phyloP scores from a whole-genome alignment of 2,113 vertebrate species.

The Neogale vison region DNA sequence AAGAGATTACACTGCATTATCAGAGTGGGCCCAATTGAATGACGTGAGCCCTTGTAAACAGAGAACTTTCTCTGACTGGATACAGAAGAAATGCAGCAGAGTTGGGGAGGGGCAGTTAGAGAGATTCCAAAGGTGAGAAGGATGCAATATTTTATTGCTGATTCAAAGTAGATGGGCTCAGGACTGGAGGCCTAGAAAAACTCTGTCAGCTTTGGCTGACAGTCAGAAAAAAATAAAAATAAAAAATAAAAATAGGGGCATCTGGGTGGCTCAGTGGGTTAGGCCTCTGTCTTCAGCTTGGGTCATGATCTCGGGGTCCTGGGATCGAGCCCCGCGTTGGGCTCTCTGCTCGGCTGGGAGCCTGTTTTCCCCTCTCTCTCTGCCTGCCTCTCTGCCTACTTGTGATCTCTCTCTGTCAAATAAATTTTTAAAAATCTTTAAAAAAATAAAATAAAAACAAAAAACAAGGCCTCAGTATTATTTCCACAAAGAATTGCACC shows the following conservation, averaged over 20 bases:
- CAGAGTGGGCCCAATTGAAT: neutral
- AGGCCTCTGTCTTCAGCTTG: no score
- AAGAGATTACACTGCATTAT: neutral
- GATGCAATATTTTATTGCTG: neutral
- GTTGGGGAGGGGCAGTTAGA: neutral
- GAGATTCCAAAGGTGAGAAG: neutral
- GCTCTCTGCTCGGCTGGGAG: no score
- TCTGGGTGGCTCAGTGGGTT: no score
- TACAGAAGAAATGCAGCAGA: neutral
- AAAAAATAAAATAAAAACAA: no score
- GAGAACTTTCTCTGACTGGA: neutral
- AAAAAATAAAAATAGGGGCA: no score
- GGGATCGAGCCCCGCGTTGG: no score
- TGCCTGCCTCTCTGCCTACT: no score
- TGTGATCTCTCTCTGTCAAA: no score
- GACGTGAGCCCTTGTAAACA: neutral
- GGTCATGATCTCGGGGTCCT: no score
- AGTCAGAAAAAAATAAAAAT: neutral
- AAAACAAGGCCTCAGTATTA: neutral
- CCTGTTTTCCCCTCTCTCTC: no score
- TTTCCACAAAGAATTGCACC: neutral
- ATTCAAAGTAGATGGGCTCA: neutral
- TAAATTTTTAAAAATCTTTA: no score
- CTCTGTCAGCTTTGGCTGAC: neutral
- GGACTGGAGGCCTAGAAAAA: neutral